Base-by-base conservation (phyloP, 2,113 vertebrate species). In the Halcyon senegalensis region DNA sequence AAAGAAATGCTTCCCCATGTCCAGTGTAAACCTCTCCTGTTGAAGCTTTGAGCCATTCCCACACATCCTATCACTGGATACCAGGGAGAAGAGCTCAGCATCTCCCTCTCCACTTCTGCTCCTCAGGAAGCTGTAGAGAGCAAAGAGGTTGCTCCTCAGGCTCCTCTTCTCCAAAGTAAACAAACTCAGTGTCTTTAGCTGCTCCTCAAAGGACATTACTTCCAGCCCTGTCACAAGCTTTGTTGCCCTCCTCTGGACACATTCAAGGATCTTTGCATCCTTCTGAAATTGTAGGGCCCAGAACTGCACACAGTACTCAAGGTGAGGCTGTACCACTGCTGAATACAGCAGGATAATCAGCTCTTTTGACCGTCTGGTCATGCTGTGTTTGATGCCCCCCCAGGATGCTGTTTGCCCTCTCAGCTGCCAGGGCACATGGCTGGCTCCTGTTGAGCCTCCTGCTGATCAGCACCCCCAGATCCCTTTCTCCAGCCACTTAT, bases 31-130 rank as follows among this genome's bases (percentile, higher is more conserved):
- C 25, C 33, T 66, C 16, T 9, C 25, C 4, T n/a, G 13, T 7
- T 0, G 3, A 20, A 27, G 23, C 68, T 87, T 9, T 81, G 59
- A 77, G 23, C 25, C 39, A 73, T 41, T 76, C 25, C 31, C 21
- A 46, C 0, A 1, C 0, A 0, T 41, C 12, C 48, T 43, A 18
- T 43, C 63, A 56, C 28, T 1, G 0, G 28, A n/a, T 28, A 33
- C 3, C 8, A 1, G 0, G 55, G 17, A 28, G 17, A 39, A 58
- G 44, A 79, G 43, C 13, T 62, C 35, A 48, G 41, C 27, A 48
- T 4, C 11, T 67, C 27, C 44, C 13, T 44, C 16, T 72, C 27
- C 64, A 30, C 12, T 5, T n/a, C 13, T 31, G 51, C 31, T 16
- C 51, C 46, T 50, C 37, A 46, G 24, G 67, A 72, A 91, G 39